These are phyloP conservation scores for Augochlorella aurata DNA, from an alignment of 2,888 invertebrate species.

Conservation along the genomic window DNA sequence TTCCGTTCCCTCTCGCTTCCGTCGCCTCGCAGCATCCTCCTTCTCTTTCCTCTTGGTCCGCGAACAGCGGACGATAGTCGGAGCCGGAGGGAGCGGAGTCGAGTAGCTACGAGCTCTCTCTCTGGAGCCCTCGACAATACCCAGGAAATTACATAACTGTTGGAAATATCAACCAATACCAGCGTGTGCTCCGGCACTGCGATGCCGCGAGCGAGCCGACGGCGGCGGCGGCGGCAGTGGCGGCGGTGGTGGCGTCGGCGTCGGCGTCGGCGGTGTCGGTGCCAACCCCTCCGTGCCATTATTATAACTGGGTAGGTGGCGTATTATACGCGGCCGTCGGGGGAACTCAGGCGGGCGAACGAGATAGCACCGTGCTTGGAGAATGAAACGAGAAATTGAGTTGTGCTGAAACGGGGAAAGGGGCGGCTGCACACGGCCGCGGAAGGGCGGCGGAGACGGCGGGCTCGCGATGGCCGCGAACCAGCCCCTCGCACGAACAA, in stretches of 20 bases:
- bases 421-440: constrained; percentile 56
- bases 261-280: constrained; percentile 51
- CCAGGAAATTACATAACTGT: constrained; percentile 83
- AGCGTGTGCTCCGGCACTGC: constrained; percentile 68
- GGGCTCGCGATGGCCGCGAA: constrained; percentile 70
- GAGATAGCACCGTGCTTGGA: constrained; percentile 80
- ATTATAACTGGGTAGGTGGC: constrained; percentile 80
- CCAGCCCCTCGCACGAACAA: constrained; percentile 58
- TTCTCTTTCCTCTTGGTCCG: constrained; percentile 39
- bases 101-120: constrained; percentile 60
- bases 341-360: constrained; percentile 81
- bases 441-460: constrained; percentile 15
- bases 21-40: constrained; percentile 16
- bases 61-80: constrained; percentile 55
- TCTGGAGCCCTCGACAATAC: constrained; percentile 78
- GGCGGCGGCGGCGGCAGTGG: constrained; percentile 43
- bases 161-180: constrained; percentile 82
- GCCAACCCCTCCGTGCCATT: constrained; percentile 74
- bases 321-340: constrained; percentile 80
- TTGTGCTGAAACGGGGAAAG: constrained; percentile 76
- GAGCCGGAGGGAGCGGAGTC: constrained; percentile 39
- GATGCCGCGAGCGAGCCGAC: constrained; percentile 62
- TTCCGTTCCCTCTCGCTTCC: neutral
- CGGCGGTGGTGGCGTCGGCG: constrained; percentile 19
- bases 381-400: constrained; percentile 82